phyloP scores from a whole-genome alignment of 2,888 invertebrate species.

The Aphidoletes aphidimyza region DNA sequence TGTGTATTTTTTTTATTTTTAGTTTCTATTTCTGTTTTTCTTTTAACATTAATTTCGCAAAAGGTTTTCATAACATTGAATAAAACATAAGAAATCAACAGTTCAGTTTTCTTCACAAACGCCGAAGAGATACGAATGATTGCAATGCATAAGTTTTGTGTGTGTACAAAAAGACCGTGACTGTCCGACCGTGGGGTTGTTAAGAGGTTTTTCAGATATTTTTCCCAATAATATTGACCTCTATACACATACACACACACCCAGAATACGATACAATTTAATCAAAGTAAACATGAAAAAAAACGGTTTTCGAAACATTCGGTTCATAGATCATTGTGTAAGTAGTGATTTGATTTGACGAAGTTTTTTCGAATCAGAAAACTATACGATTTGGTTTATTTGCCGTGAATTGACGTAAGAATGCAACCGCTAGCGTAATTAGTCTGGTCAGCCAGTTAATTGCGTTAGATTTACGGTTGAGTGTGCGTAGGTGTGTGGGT shows the following conservation, averaged over 20 bases:
- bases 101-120: neutral
- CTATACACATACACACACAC: too few relatives aligned
- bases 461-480: neutral
- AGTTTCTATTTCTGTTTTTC: neutral
- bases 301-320: constrained; percentile 17
- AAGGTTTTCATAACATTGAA: neutral
- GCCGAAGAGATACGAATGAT: too few relatives aligned
- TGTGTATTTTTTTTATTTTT: neutral
- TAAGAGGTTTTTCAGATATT: too few relatives aligned
- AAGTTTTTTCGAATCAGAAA: too few relatives aligned
- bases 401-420: neutral
- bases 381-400: neutral
- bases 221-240: too few relatives aligned
- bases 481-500: neutral
- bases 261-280: too few relatives aligned
- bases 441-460: neutral
- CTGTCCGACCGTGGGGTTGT: too few relatives aligned
- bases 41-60: neutral
- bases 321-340: constrained; percentile 48
- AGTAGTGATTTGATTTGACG: constrained; percentile 9
- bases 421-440: neutral
- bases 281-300: too few relatives aligned
- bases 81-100: neutral
- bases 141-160: too few relatives aligned
- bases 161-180: too few relatives aligned